Conservation (phyloP, 1,140 invertebrate species). For the Drosophila mauritiana region DNA sequence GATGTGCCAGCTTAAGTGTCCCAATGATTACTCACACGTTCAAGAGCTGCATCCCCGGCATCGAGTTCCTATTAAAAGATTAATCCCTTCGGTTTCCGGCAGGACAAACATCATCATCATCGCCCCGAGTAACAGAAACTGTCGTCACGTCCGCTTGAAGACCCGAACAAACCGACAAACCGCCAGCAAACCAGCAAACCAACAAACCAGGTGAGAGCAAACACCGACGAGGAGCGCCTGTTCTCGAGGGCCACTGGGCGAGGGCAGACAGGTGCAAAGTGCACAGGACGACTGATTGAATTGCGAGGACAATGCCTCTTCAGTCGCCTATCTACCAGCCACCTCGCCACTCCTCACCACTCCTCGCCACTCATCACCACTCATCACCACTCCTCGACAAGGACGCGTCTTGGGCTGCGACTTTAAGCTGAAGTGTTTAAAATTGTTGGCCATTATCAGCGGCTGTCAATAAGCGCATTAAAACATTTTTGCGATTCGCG, state of each 20-base stretch:
- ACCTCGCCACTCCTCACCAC: no score
- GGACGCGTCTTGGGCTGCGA: slow-evolving; percentile 29
- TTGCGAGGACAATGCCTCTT: slow-evolving; percentile 6
- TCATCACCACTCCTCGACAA: slow-evolving; percentile 5
- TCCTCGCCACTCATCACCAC: no score
- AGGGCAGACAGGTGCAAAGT: slow-evolving; percentile 36
- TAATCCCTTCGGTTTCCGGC: slow-evolving; percentile 27
- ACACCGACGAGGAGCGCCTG: slow-evolving; percentile 10
- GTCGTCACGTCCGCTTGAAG: slow-evolving; percentile 19
- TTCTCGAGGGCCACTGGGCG: slow-evolving; percentile 21
- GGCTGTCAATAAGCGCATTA: slow-evolving; percentile 56
- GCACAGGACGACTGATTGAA: slow-evolving; percentile 35
- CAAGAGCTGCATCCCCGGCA: background rate
- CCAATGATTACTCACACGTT: background rate
- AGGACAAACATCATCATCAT: slow-evolving; percentile 28
- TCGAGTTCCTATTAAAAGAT: slow-evolving; percentile 18
- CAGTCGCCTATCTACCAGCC: no score
- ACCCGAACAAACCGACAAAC: background rate
- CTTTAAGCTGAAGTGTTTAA: slow-evolving; percentile 45
- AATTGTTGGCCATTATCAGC: slow-evolving; percentile 51
- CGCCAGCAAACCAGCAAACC: slow-evolving; percentile 2
- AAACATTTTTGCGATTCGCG: slow-evolving; percentile 40
- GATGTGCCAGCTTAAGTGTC: background rate
- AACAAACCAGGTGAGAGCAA: slow-evolving; percentile 28
- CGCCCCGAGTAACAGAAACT: slow-evolving; percentile 7